Conservation (phyloP, 2,797 vertebrate species). For the Alcedo atthis region DNA sequence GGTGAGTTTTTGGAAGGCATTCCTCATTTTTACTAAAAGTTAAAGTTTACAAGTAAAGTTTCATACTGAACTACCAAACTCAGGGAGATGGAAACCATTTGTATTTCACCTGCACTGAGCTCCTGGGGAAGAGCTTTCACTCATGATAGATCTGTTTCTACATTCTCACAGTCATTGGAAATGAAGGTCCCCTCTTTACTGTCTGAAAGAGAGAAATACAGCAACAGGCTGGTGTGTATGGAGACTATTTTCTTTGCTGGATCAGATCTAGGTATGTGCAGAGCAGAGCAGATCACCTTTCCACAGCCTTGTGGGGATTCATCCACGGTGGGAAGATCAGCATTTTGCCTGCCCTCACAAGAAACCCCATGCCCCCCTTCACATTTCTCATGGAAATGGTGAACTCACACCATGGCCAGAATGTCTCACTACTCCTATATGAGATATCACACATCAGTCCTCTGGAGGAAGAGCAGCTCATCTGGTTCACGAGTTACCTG, state of each 20-base stretch:
- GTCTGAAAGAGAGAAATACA: background rate
- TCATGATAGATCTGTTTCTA: background rate
- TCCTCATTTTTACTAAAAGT: background rate
- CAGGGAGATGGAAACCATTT: background rate
- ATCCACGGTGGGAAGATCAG: background rate
- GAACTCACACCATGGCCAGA: background rate
- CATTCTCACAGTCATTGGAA: background rate
- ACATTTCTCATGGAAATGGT: background rate
- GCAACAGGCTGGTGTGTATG: background rate
- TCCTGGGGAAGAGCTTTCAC: background rate
- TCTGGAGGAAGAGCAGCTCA: background rate
- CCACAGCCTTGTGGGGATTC: accelerated
- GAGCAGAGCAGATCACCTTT: background rate
- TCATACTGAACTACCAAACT: background rate
- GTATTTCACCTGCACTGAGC: background rate
- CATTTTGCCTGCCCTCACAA: background rate
- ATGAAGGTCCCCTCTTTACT: background rate
- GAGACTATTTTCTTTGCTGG: background rate
- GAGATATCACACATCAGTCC: background rate
- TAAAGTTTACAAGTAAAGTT: background rate
- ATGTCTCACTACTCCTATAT: background rate
- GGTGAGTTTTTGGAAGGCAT: background rate
- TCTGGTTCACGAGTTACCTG: background rate
- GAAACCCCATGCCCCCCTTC: background rate
- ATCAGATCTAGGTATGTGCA: background rate